A percentile compares a stretch with the other conserved stretches of the same genome.
phyloP scores from a whole-genome alignment of 2,797 vertebrate species.

The Hydrophis major region DNA sequence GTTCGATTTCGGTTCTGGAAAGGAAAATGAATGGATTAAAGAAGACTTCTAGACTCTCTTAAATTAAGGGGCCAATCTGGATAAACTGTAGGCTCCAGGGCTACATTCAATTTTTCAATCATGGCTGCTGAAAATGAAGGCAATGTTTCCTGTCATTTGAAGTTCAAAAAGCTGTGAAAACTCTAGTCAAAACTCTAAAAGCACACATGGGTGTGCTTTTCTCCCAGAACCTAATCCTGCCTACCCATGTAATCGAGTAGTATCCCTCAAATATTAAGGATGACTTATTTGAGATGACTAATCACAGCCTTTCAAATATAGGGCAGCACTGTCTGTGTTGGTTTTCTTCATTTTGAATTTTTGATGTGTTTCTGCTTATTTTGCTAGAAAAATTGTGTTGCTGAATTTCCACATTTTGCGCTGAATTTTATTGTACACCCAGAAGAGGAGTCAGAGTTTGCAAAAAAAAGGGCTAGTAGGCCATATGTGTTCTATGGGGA shows the following conservation, averaged over 20 bases:
- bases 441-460: neutral
- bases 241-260: neutral
- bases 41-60: neutral
- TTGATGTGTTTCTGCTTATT: neutral
- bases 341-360: neutral
- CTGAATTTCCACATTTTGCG: neutral
- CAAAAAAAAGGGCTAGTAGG: neutral
- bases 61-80: neutral
- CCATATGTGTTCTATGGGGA: neutral
- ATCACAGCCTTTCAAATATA: neutral
- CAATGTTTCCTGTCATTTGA: neutral
- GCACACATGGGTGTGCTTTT: neutral
- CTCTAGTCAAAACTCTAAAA: neutral
- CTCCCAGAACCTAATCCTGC: neutral
- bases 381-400: neutral
- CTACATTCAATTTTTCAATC: neutral
- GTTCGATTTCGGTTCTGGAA: constrained; percentile 82
- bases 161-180: neutral
- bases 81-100: neutral
- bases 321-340: neutral
- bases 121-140: neutral
- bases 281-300: neutral
- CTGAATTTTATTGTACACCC: neutral
- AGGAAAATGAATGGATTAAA: constrained; percentile 8
- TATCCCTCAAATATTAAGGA: neutral